Evolutionary conservation across 2,797 vertebrate species (phyloP).

Genomic region (Babyrousa celebensis): DNA sequence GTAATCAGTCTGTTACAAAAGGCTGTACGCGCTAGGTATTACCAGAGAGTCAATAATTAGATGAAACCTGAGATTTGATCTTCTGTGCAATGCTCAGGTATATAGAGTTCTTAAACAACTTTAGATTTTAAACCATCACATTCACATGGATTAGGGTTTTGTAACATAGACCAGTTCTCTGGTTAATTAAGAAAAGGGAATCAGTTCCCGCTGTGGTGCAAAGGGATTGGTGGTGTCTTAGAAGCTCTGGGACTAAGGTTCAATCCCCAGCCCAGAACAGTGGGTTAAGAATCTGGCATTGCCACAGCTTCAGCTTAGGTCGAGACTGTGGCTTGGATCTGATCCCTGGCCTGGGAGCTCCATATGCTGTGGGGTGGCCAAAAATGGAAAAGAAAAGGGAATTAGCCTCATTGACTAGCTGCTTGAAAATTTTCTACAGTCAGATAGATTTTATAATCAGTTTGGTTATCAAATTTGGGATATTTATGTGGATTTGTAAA

Average conservation of each 20-base stretch:
- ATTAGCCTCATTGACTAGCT: neutral
- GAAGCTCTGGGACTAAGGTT: no score
- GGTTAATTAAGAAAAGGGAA: neutral
- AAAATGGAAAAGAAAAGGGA: no score
- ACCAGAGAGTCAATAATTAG: neutral
- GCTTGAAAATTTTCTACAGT: neutral
- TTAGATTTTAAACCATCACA: conserved; percentile 16
- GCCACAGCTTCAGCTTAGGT: no score
- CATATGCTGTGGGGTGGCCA: no score
- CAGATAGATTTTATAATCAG: neutral
- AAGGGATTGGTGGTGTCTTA: no score
- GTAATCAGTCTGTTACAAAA: neutral
- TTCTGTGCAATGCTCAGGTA: neutral
- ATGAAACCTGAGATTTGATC: neutral
- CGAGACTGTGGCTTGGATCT: no score
- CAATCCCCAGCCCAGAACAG: no score
- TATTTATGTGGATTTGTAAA: conserved; percentile 42
- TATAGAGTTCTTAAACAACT: neutral
- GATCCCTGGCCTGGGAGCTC: no score
- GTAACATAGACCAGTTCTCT: neutral
- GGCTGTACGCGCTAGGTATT: neutral
- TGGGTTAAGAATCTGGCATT: no score
- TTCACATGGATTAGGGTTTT: neutral
- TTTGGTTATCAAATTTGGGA: neutral
- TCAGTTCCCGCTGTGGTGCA: neutral